Conservation (phyloP, 2,888 invertebrate species). For the Leucoma salicis region DNA sequence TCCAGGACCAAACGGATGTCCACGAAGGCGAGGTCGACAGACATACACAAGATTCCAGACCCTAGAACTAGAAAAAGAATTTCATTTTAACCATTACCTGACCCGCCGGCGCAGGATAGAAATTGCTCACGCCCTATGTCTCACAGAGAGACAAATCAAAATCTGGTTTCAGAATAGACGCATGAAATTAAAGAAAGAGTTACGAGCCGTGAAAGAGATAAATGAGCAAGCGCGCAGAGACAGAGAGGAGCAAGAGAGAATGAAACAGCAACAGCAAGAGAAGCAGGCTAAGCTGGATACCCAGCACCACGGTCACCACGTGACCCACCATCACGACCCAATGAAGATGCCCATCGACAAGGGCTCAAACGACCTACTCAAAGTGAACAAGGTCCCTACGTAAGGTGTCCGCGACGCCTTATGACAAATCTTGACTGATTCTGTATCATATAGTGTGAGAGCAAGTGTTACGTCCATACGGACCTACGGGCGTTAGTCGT, state of each 20-base stretch:
- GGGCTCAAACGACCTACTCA: constrained; percentile 87
- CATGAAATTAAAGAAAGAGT: constrained; percentile 98
- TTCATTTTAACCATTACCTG: constrained; percentile 98
- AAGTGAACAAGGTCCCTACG: constrained; percentile 90
- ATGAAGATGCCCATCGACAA: constrained; percentile 89
- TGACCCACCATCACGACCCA: constrained; percentile 87
- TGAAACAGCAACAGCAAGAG: constrained; percentile 94
- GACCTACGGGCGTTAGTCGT: constrained; percentile 72
- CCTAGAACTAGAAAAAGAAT: constrained; percentile 98
- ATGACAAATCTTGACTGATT: constrained; percentile 76
- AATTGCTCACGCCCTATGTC: constrained; percentile 97
- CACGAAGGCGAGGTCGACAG: constrained; percentile 96
- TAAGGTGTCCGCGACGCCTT: constrained; percentile 76
- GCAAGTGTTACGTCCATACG: constrained; percentile 75
- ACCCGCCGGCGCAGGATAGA: constrained; percentile 98
- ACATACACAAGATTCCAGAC: constrained; percentile 99
- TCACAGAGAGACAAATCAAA: constrained; percentile 98
- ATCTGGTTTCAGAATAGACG: constrained; percentile 98
- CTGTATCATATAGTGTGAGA: constrained; percentile 81
- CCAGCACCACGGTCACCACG: constrained; percentile 87
- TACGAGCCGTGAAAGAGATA: constrained; percentile 96
- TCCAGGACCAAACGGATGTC: constrained; percentile 97
- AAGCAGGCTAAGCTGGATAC: constrained; percentile 91
- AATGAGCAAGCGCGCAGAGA: constrained; percentile 96
- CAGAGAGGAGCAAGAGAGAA: constrained; percentile 94